Base-by-base conservation (phyloP, 2,797 vertebrate genomes). In the Pygocentrus nattereri region DNA sequence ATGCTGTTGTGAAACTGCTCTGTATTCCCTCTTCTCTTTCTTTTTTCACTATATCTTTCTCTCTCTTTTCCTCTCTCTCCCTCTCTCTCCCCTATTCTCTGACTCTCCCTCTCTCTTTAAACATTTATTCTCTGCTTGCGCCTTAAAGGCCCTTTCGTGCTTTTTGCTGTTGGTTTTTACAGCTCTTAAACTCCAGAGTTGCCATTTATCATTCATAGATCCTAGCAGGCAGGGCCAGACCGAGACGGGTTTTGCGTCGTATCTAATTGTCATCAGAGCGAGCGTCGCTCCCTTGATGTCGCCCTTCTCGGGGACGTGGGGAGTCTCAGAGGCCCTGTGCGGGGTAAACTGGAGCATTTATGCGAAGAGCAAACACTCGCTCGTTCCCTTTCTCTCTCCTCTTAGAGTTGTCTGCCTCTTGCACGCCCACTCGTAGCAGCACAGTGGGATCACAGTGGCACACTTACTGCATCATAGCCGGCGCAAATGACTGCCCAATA, bases 1-100 rank as follows among this genome's bases (percentile, higher is more conserved):
- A 90, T 91, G 91, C 76, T 91, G 86, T 93, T 95, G 93, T 95
- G 93, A 97, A 95, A 95, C 92, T 93, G 91, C 90, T 95, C 92
- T 93, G 91, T 91, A 93, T 87, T 92, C 90, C 92, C 79, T 93
- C 93, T 93, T 86, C 80, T 84, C 87, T 82, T 71, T 88, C 84
- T 91, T 89, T 86, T 85, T 89, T 94, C 90, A 91, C 86, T 93
- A 84, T 94, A 89, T 93, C 91, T 92, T 6, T 80, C 38, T 71
- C 59, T 72, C 74, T 67, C 25, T 59, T 11, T 38, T 38, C 78
- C 77, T 76, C 71, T 81, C 52, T 65, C 34, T 92, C 93, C 91
- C 91, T 91, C 59, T 67, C 71, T 62, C 52, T 23, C 78, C 50
- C n/a, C 72, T 75, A 79, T 74, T 85, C 87, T 85, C 83, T 87